phyloP scores from a whole-genome alignment of 2,797 vertebrate species.

The Halcyon badia region DNA sequence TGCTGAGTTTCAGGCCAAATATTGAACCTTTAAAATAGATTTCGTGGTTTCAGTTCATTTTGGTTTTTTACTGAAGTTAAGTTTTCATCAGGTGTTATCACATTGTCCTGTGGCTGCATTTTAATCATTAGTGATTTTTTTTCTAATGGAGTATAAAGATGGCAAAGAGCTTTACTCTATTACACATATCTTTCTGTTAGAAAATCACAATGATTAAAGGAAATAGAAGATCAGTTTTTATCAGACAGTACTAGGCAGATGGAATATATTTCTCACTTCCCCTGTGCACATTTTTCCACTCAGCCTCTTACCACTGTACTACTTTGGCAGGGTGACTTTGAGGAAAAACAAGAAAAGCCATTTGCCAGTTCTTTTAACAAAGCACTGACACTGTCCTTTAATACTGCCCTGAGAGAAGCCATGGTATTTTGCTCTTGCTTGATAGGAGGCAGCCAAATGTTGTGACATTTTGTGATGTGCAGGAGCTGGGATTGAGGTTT shows the following conservation, averaged over 20 bases:
- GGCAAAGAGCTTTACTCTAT: background rate
- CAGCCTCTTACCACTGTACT: background rate
- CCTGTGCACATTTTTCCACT: background rate
- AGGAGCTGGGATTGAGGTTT: background rate
- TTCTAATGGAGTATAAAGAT: background rate
- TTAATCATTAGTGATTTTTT: background rate
- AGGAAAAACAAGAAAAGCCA: background rate
- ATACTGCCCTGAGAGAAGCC: conserved; percentile 50
- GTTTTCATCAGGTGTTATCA: background rate
- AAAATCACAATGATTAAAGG: background rate
- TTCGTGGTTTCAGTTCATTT: background rate
- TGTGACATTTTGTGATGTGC: conserved; percentile 36
- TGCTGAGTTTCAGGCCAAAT: background rate
- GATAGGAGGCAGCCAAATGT: conserved; percentile 9
- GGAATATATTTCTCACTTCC: background rate
- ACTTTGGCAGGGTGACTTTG: background rate
- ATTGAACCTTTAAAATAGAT: background rate
- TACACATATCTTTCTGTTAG: background rate
- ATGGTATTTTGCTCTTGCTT: conserved; percentile 34
- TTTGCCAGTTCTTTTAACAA: background rate
- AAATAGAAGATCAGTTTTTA: background rate
- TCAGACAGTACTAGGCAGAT: background rate
- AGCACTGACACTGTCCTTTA: conserved; percentile 12
- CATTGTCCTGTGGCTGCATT: background rate
- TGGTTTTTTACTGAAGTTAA: background rate